Evolutionary conservation across 2,113 vertebrate genomes (phyloP).

Genomic region (Theropithecus gelada): DNA sequence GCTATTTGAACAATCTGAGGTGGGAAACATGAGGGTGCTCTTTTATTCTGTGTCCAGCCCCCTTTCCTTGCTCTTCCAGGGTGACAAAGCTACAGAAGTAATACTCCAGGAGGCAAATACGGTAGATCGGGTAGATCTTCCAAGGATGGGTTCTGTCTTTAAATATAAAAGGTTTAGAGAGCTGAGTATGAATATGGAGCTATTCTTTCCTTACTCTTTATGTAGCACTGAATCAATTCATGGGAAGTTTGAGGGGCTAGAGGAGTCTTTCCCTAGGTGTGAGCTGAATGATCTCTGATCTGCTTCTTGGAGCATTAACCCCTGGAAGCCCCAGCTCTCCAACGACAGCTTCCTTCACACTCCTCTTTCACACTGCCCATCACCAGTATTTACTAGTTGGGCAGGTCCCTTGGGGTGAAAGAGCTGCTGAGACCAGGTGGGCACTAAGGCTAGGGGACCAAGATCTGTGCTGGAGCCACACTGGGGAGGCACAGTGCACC

Average conservation of each 20-base stretch:
- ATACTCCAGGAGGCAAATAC: background rate
- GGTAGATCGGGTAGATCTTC: too few relatives aligned
- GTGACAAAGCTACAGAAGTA: background rate
- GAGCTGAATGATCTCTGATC: background rate
- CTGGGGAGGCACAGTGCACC: fast-evolving
- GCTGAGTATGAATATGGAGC: background rate
- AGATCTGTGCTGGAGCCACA: background rate
- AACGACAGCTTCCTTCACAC: background rate
- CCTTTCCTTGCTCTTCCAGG: background rate
- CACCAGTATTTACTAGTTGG: background rate
- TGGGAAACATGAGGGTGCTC: background rate
- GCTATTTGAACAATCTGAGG: background rate
- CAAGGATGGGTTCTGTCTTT: background rate
- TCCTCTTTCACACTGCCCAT: too few relatives aligned
- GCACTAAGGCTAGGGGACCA: background rate
- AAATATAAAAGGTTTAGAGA: background rate
- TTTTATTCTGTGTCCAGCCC: background rate
- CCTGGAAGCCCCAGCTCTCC: background rate
- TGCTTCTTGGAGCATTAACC: background rate
- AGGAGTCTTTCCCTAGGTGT: background rate
- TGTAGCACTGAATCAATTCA: background rate
- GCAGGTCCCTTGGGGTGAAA: background rate
- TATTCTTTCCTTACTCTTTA: background rate
- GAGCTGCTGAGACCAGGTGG: background rate
- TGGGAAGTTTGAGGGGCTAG: background rate